Conservation (phyloP, 2,888 invertebrate genomes). For the Chloromyia formosa region DNA sequence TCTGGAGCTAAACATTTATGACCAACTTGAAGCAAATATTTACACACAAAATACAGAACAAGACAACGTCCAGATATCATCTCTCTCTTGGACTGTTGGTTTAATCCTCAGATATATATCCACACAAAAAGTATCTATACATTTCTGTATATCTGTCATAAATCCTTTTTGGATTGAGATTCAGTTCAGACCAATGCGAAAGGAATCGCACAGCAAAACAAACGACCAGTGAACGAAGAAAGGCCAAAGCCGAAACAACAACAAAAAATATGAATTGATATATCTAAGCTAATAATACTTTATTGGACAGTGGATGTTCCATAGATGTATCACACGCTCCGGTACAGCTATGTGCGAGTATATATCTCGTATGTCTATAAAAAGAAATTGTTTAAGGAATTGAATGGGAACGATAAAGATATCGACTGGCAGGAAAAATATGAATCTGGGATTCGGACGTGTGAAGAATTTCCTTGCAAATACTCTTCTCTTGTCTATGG, state of each 20-base stretch:
- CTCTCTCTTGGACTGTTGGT: conserved; percentile 20
- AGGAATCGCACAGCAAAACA: not conserved
- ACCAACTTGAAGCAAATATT: conserved; percentile 33
- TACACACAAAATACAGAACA: conserved; percentile 35
- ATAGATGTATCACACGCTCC: not conserved
- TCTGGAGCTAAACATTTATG: not conserved
- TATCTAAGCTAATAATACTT: conserved; percentile 33
- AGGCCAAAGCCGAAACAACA: not conserved
- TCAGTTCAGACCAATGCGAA: not conserved
- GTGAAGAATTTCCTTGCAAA: conserved; percentile 23
- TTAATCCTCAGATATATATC: too few species aligned
- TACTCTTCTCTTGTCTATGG: too few species aligned
- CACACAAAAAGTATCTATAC: not conserved
- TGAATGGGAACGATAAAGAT: not conserved
- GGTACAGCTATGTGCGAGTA: not conserved
- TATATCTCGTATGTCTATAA: not conserved
- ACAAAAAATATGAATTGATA: conserved; percentile 27
- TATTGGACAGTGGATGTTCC: conserved; percentile 15
- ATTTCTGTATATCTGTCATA: conserved; percentile 2
- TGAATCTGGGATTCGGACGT: conserved; percentile 26
- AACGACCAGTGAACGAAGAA: not conserved
- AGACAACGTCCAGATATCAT: not conserved
- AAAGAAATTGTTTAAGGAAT: conserved; percentile 2
- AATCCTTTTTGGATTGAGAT: not conserved
- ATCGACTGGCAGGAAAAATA: conserved; percentile 1